phyloP scores from a whole-genome alignment of 2,797 vertebrate species.

The Spatula versicolor region DNA sequence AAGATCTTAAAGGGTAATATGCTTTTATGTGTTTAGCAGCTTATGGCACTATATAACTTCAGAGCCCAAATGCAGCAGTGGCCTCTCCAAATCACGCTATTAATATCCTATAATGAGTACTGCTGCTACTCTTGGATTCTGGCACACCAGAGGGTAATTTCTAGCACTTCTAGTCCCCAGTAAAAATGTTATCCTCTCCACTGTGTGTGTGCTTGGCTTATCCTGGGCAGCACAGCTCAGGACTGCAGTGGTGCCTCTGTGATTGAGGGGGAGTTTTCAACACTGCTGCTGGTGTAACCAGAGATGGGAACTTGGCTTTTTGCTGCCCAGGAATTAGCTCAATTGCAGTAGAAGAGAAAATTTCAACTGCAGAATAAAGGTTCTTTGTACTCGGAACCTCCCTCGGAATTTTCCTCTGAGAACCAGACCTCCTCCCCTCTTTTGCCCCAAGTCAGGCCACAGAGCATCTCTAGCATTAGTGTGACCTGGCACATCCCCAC shows the following conservation, averaged over 20 bases:
- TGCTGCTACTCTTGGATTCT: neutral
- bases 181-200: neutral
- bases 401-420: neutral
- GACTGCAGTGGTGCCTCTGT: neutral
- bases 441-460: neutral
- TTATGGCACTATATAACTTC: neutral
- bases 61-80: neutral
- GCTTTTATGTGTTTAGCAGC: slow-evolving; percentile 21
- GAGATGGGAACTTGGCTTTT: neutral
- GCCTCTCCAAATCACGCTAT: slow-evolving; percentile 1
- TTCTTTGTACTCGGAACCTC: neutral
- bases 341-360: neutral
- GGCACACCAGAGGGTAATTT: neutral
- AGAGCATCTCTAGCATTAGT: neutral
- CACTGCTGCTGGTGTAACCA: neutral
- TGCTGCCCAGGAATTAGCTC: neutral
- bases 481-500: neutral
- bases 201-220: neutral
- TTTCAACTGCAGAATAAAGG: neutral
- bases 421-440: neutral
- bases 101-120: neutral
- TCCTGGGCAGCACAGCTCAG: neutral
- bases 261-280: neutral
- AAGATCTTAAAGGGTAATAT: neutral
- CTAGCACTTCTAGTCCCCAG: neutral